A percentile compares a stretch with the other conserved stretches of the same genome.
Evolutionary conservation across 1,140 invertebrate species (phyloP).

Genomic region (Bursaphelenchus mucronatus): DNA sequence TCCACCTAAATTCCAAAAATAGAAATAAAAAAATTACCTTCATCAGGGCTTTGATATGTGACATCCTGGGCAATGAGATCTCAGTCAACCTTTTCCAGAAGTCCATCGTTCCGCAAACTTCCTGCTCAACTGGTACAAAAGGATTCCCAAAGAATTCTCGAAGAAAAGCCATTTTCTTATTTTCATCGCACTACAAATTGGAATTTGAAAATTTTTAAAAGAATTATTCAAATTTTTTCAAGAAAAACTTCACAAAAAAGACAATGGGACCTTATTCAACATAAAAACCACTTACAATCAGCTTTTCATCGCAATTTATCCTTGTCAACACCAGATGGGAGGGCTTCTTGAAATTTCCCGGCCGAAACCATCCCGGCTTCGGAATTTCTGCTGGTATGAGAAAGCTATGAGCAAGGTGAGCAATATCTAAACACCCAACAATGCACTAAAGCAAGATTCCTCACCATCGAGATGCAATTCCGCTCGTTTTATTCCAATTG

Average conservation of each 20-base stretch:
- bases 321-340: conserved; percentile 1
- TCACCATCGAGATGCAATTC: too few species aligned
- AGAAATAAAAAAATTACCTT: too few species aligned
- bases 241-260: too few species aligned
- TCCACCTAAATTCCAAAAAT: background rate
- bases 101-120: too few species aligned
- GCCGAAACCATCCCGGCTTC: conserved; percentile 1
- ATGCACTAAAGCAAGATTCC: too few species aligned
- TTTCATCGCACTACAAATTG: conserved; percentile 2
- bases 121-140: too few species aligned
- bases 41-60: too few species aligned
- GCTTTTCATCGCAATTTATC: conserved; percentile 5
- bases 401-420: conserved; percentile 9
- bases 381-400: background rate
- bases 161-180: conserved; percentile 1
- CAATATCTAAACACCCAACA: conserved; percentile 5
- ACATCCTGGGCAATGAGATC: too few species aligned
- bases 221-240: background rate
- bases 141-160: too few species aligned
- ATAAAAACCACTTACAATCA: conserved; percentile 3
- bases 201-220: background rate
- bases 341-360: conserved; percentile 3
- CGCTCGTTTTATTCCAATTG: too few species aligned
- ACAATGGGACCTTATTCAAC: too few species aligned
- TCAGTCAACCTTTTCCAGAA: too few species aligned